These are phyloP conservation scores for Ectemnius lituratus DNA, from an alignment of 2,888 invertebrate species.

Conservation along the genomic window DNA sequence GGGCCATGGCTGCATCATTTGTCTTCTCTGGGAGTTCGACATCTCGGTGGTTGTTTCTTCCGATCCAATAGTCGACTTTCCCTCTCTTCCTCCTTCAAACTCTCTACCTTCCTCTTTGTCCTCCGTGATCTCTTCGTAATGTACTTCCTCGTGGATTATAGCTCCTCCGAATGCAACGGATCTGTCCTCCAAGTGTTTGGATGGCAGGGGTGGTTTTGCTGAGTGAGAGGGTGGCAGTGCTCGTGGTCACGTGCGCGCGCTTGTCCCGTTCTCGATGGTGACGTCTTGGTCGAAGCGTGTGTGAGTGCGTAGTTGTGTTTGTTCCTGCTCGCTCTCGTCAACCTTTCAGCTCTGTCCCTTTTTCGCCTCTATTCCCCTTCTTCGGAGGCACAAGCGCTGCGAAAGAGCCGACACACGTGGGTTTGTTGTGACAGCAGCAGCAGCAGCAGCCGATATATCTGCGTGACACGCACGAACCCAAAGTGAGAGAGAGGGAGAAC, in stretches of 20 bases:
- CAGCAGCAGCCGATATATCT: neutral
- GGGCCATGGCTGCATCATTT: slow-evolving; percentile 76
- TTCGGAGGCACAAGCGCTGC: neutral
- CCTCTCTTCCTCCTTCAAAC: neutral
- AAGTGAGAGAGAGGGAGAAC: too few relatives aligned
- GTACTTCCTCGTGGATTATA: too few relatives aligned
- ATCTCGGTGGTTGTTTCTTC: slow-evolving; percentile 42
- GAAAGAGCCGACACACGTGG: slow-evolving; percentile 59
- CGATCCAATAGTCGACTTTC: neutral
- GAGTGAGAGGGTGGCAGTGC: too few relatives aligned
- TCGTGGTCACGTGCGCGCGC: too few relatives aligned
- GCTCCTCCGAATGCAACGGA: too few relatives aligned
- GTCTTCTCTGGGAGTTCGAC: slow-evolving; percentile 67
- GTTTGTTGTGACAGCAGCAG: slow-evolving; percentile 61
- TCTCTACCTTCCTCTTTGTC: neutral
- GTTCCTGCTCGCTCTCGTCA: neutral
- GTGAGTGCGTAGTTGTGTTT: too few relatives aligned
- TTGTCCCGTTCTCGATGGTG: too few relatives aligned
- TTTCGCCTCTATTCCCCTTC: slow-evolving; percentile 22
- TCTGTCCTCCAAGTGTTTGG: too few relatives aligned
- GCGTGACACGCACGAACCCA: too few relatives aligned
- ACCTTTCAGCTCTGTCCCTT: neutral
- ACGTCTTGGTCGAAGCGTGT: too few relatives aligned
- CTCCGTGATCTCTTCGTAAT: too few relatives aligned
- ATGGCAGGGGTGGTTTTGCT: too few relatives aligned